Evolutionary conservation across 1,140 invertebrate species (phyloP).

Genomic region (Ceratosolen solmsi): DNA sequence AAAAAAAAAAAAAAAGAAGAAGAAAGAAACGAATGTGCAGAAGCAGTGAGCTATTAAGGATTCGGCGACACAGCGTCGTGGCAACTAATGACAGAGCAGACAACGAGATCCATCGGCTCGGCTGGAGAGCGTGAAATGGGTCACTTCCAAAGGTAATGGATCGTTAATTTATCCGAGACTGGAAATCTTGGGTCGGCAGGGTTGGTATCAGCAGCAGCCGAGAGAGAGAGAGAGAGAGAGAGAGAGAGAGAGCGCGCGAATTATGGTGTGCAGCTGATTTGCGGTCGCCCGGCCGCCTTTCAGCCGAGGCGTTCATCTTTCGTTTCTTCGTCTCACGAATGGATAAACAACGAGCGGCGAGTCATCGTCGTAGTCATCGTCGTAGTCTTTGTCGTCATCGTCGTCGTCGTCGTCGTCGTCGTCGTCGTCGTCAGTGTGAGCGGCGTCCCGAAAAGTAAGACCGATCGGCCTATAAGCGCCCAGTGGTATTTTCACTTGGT

Average conservation of each 20-base stretch:
- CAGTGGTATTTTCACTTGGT: slow-evolving; percentile 29
- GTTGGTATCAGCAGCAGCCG: background rate
- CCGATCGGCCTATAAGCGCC: background rate
- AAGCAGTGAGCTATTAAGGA: background rate
- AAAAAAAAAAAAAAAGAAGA: background rate
- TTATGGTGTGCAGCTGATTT: too few species aligned
- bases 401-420: too few species aligned
- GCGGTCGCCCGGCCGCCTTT: background rate
- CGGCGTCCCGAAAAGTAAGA: background rate
- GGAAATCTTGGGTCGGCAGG: too few species aligned
- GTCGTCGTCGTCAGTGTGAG: too few species aligned
- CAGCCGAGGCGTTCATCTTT: background rate
- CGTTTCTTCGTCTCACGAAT: background rate
- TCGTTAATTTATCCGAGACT: slow-evolving; percentile 17
- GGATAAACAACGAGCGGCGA: background rate
- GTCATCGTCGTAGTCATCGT: background rate
- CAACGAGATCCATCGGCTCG: slow-evolving; percentile 25
- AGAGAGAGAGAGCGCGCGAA: slow-evolving; percentile 14
- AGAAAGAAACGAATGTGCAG: background rate
- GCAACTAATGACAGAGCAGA: too few species aligned
- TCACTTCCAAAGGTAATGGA: slow-evolving; percentile 23
- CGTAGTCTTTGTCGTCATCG: too few species aligned
- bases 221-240: background rate
- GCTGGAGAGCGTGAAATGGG: background rate
- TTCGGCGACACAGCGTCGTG: background rate